A percentile compares a stretch with the other conserved stretches of the same genome.
Conservation (phyloP, 92 coral and sea anemone species). For the Bergia puertoricense region DNA sequence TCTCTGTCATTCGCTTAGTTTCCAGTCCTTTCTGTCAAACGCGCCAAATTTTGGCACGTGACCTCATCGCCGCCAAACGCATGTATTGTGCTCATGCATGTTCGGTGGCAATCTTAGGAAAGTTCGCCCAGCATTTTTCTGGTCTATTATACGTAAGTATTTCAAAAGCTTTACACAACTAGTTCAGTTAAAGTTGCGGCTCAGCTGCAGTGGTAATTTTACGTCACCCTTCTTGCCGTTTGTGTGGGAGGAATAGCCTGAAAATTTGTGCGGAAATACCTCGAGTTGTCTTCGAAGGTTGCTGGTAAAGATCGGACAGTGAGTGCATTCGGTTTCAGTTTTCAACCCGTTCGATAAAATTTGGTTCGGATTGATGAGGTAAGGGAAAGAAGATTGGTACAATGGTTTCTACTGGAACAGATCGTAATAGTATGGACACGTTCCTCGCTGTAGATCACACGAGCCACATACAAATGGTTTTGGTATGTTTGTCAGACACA, state of each 20-base stretch:
- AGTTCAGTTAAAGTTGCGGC: not conserved
- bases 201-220: slow-evolving; percentile 4
- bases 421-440: not conserved
- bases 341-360: not conserved
- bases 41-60: slow-evolving; percentile 96
- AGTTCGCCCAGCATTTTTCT: slow-evolving; percentile 60
- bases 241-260: slow-evolving; percentile 5
- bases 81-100: slow-evolving; percentile 98
- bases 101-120: slow-evolving; percentile 60
- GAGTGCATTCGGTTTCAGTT: slow-evolving; percentile 36
- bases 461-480: not conserved
- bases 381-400: not conserved
- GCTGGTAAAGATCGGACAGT: slow-evolving; percentile 9
- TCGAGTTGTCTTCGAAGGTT: slow-evolving; percentile 39
- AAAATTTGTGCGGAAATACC: slow-evolving; percentile 45
- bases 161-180: slow-evolving; percentile 20
- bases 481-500: not conserved
- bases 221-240: not conserved
- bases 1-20: slow-evolving; percentile 8
- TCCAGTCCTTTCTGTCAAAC: slow-evolving; percentile 85
- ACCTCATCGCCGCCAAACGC: slow-evolving; percentile 87
- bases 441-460: not conserved
- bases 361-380: not conserved
- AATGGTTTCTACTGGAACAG: not conserved
- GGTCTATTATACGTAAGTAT: slow-evolving; percentile 89